These are phyloP conservation scores for Melanostigma gelatinosum DNA, from an alignment of 2,113 vertebrate species.

Conservation along the genomic window DNA sequence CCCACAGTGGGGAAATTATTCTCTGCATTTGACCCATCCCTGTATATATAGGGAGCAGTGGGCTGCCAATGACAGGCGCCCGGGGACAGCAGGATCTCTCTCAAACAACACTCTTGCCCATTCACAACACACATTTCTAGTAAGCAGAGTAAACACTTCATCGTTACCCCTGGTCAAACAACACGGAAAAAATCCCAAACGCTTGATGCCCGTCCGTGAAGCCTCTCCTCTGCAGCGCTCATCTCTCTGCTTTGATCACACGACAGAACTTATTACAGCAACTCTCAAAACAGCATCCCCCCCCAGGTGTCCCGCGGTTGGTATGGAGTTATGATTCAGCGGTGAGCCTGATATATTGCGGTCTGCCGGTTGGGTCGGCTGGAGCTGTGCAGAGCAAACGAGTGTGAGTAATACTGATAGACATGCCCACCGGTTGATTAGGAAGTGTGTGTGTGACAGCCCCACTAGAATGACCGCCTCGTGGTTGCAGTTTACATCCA, in stretches of 20 bases:
- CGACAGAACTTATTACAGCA: conserved; percentile 44
- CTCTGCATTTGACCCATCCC: no score
- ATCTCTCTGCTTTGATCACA: conserved; percentile 53
- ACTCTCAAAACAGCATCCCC: conserved; percentile 6
- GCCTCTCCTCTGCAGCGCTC: not conserved
- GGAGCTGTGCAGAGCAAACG: conserved; percentile 27
- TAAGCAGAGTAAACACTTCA: conserved; percentile 23
- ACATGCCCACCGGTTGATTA: conserved; percentile 9
- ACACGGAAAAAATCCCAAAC: conserved; percentile 26
- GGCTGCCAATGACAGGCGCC: no score
- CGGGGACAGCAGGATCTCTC: not conserved
- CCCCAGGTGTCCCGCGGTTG: conserved; percentile 34
- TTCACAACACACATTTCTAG: not conserved
- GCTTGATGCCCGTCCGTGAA: conserved; percentile 9
- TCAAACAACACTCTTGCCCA: not conserved
- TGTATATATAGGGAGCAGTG: no score
- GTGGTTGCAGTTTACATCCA: not conserved
- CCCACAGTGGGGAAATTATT: no score
- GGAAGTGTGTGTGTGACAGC: not conserved
- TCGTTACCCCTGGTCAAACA: conserved; percentile 3
- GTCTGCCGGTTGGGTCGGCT: conserved; percentile 8
- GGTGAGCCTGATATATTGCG: conserved; percentile 25
- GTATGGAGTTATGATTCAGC: conserved; percentile 46
- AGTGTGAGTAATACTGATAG: conserved; percentile 58
- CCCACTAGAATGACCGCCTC: not conserved